These are phyloP conservation scores for Graphium colonna DNA, from an alignment of 2,888 invertebrate species.

Conservation along the genomic window DNA sequence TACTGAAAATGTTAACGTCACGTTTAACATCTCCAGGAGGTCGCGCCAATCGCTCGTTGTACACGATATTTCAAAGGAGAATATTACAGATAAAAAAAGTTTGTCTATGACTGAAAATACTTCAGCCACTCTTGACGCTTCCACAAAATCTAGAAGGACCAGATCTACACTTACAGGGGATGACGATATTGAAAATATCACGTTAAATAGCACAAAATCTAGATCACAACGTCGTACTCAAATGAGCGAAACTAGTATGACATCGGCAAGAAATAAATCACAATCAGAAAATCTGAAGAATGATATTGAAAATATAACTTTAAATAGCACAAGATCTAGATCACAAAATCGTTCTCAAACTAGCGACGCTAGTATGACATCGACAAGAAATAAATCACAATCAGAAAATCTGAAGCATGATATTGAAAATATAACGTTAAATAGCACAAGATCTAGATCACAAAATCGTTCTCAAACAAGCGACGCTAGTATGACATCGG, in stretches of 20 bases:
- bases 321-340: not conserved
- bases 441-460: not conserved
- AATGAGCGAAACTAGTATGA: not conserved
- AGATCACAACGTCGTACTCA: not conserved
- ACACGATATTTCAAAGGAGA: not conserved
- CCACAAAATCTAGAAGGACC: constrained; percentile 3
- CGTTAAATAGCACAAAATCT: not conserved
- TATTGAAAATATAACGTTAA: not conserved
- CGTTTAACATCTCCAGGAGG: not conserved
- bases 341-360: not conserved
- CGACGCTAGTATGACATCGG: not conserved
- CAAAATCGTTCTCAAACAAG: not conserved
- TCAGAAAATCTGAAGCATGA: constrained; percentile 17
- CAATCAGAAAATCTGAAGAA: constrained; percentile 16
- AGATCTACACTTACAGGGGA: not conserved
- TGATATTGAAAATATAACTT: constrained; percentile 11
- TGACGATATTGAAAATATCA: not conserved
- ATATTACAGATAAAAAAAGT: not conserved
- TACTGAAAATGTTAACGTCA: not conserved
- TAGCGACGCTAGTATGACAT: not conserved
- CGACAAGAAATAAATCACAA: not conserved
- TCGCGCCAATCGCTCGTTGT: not conserved
- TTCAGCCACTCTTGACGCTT: not conserved
- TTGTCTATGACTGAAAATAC: not conserved
- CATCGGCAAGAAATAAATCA: not conserved